Percentiles rank a stretch among this genome's conserved stretches.
These are phyloP conservation scores for Natator depressus DNA, from an alignment of 2,113 vertebrate genomes.

Conservation along the genomic window DNA sequence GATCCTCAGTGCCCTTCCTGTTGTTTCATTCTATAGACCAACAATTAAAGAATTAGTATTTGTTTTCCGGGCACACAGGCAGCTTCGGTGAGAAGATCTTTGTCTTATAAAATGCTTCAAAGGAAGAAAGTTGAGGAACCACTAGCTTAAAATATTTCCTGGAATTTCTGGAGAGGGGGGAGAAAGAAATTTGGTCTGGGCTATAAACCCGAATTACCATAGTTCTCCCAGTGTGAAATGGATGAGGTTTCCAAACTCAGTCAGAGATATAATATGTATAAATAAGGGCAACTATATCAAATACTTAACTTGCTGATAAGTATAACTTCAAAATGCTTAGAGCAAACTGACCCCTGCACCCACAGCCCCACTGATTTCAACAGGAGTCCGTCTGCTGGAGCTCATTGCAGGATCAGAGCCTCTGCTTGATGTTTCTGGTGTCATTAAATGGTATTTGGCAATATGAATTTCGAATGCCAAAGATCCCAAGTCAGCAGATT, in stretches of 20 bases:
- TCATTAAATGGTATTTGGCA: slow-evolving; percentile 9
- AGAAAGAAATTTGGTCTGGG: not conserved
- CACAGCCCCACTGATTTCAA: not conserved
- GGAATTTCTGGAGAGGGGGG: not conserved
- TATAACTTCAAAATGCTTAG: not conserved
- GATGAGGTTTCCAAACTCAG: not conserved
- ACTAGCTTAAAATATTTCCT: not conserved
- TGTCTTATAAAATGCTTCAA: not conserved
- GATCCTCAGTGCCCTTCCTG: not conserved
- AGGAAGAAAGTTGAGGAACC: not conserved
- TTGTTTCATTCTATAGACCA: not conserved
- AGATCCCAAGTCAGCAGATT: not conserved
- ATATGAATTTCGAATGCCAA: not conserved
- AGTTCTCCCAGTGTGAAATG: not conserved
- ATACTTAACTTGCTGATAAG: not conserved
- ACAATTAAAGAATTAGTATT: not conserved
- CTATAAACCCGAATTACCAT: accelerated
- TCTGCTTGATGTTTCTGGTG: not conserved
- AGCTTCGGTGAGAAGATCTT: not conserved
- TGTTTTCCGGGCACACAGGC: not conserved
- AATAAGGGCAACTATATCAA: not conserved
- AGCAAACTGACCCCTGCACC: not conserved
- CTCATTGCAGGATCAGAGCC: accelerated
- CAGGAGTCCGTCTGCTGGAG: not conserved
- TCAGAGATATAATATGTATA: not conserved